Percentiles rank a stretch among this genome's conserved stretches.
Conservation (phyloP, 1,140 invertebrate genomes). For the Aphaenogaster floridana region DNA sequence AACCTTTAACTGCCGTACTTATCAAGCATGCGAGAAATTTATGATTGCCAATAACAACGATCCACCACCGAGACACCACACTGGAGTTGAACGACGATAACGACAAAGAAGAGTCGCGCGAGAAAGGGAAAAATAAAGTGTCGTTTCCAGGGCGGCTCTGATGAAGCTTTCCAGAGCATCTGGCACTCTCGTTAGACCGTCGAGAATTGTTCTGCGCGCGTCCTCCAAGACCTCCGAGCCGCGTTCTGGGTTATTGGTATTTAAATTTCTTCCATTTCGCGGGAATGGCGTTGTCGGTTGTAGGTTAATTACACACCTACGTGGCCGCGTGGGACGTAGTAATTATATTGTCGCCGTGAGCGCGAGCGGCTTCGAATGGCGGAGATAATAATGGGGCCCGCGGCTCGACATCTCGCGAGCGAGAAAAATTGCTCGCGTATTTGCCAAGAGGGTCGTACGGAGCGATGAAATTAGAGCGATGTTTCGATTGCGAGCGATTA, state of each 20-base stretch:
- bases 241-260: constrained; percentile 71
- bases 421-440: constrained; percentile 19
- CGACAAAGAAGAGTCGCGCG: neutral
- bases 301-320: constrained; percentile 72
- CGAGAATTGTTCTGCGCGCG: constrained; percentile 58
- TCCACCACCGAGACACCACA: neutral
- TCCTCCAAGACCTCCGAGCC: constrained; percentile 48
- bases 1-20: neutral
- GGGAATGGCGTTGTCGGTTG: constrained; percentile 61
- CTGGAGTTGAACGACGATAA: neutral
- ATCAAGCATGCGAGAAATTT: neutral
- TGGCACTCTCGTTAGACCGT: constrained; percentile 68
- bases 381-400: constrained; percentile 37
- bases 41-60: constrained; percentile 8
- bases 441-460: neutral
- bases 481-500: neutral
- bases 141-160: constrained; percentile 45
- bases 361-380: constrained; percentile 38
- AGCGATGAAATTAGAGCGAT: neutral
- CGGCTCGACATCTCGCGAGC: neutral
- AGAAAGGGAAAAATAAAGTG: constrained; percentile 23
- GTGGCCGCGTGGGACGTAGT: constrained; percentile 36
- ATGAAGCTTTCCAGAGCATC: constrained; percentile 73
- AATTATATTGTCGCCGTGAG: constrained; percentile 70
- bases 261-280: constrained; percentile 77